Evolutionary conservation across 2,113 vertebrate species (phyloP), one percentile per base, ranked within the genome.

Genomic region (Macrotis lagotis): DNA sequence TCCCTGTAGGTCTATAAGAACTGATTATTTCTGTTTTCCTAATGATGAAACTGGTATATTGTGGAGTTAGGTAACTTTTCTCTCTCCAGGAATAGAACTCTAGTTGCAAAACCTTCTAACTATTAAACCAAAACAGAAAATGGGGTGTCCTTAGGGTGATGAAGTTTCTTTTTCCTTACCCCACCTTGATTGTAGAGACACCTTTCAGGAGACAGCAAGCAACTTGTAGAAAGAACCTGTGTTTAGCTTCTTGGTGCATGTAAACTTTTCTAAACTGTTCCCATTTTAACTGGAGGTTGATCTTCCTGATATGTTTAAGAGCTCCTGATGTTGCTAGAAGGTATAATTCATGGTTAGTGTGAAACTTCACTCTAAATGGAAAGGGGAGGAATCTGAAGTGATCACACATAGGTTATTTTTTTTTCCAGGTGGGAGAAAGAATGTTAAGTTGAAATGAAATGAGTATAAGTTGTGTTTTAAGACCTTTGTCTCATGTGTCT

Each of bases 301-400:
- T 92, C 91, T 95, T 49, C 37, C 48, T 48, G 92, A 47, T 47
- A 51, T 92, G 11, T 10, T 90, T 16, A 89, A 9, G 53, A 92
- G 88, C 16, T 48, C 48, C 92, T 93, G n/a, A 48, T 94, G 31
- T 48, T 96, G 25, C 48, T 48, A 51, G 52, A 92, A 95, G 53
- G 93, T 92, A 44, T 31, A 50, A 91, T 95, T 95, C 96, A 59
- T 37, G 88, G 91, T n/a, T 91, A 92, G 48, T 89, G 28, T 91
- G 91, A 95, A 92, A 93, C 88, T 92, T 91, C 47, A 4, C 51
- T 95, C 37, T 16, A 14, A 89, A 50, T 51, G 89, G 90, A 93
- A 88, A 94, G 22, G 25, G 47, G 9, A 88, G 44, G 66, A 92
- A 90, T 52, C 90, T 9, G 51, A 92, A 92, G 83, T 0, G 25